Base-by-base conservation (phyloP, 2,797 vertebrate species). In the Catamblyrhynchus diadema region DNA sequence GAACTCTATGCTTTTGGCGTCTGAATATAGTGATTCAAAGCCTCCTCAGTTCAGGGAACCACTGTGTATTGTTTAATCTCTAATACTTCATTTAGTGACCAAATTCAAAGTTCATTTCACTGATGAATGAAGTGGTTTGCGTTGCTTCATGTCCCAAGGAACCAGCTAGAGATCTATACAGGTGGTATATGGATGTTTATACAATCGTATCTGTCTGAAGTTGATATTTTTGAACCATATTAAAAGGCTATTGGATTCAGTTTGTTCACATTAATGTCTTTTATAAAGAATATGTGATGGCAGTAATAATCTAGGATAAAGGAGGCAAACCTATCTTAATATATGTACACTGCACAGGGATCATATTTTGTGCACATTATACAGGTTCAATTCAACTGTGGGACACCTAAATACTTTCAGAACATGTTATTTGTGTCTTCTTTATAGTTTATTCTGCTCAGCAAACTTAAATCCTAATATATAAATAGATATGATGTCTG, bases 1-100 rank as follows among this genome's bases (percentile, higher is more conserved):
- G 10, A 92, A 48, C 45, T 65, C 50, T 86, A 30, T 0, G 10
- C 24, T 92, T 90, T 81, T 30, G 60, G 71, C 48, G 79, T 81
- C 75, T 93, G 53, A 93, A 93, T 88, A 69, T 5, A 82, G 71
- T 27, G 60, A 94, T 86, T 92, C 91, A 90, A 74, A 91, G 51
- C 37, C 41, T 89, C 18, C 83, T 96, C 56, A 89, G 65, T 86
- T 41, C 14, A 54, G 66, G 81, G 39, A 75, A 92, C 27, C 86
- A 90, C 53, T 24, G 30, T 2, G 2, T 75, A 47, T 81, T 94
- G 35, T 93, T 94, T 22, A 81, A 35, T 47, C 35, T 79, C 50
- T 78, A 59, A 72, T 45, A 32, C 8, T 88, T 30, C 44, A 54
- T 89, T 90, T 70, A 93, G 60, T 79, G 39, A 79, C 33, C 51